Evolutionary conservation across 2,797 vertebrate species (phyloP), one percentile per base, ranked within the genome.

Genomic region (Macrochelys suwanniensis): DNA sequence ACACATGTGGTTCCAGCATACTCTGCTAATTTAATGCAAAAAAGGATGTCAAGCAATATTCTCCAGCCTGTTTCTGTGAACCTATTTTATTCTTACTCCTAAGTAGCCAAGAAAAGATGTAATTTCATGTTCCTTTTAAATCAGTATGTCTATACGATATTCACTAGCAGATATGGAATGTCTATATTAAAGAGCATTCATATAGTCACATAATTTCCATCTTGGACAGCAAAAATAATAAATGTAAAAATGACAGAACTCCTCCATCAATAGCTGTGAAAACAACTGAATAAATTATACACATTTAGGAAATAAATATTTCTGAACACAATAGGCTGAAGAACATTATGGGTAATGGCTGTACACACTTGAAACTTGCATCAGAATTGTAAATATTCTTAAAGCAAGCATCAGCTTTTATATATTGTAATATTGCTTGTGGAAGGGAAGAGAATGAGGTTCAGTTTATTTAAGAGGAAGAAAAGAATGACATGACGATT

Each of bases 161-260:
- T 89, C 79, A 85, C 2, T 5, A 82, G 42, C 47, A 15, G 28
- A 88, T 47, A 93, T 89, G 33, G 68, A 82, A 80, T 56, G 12
- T 77, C 82, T 88, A 84, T 56, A 17, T 89, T 57, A 96, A 92
- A n/a, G 80, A 25, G 6, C 83, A 89, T 88, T 93, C 45, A 94
- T 71, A 94, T 93, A 95, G 87, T 89, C 16, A 54, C 87, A 45
- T 11, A 33, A 84, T 95, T 91, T 92, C 89, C 82, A 93, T 78
- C 19, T 80, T 68, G 26, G 51, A 54, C 37, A 86, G 56, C 37
- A 92, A 85, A 82, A 51, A 85, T 9, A 83, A 21, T 3, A 0
- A 25, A 84, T 87, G 80, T 88, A 88, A 93, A 92, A 94, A 49
- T 51, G 59, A 80, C 31, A 95, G 28, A 77, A 76, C 51, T 80